Conservation (phyloP, 2,888 invertebrate species). For the Lasius platythorax region DNA sequence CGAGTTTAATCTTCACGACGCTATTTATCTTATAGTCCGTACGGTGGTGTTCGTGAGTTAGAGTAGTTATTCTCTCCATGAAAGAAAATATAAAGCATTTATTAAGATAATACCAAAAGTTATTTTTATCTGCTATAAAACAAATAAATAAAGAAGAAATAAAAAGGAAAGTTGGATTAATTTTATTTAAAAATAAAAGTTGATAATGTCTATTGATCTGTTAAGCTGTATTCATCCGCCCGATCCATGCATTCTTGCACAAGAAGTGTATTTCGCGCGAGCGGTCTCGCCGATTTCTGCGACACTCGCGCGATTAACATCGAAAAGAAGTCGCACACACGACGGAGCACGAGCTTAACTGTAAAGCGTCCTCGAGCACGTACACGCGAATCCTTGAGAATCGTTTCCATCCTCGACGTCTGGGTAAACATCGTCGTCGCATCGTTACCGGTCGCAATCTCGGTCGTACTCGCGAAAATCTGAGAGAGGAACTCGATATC, state of each 20-base stretch:
- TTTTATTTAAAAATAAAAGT: background rate
- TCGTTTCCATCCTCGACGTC: slow-evolving; percentile 73
- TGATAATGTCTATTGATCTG: background rate
- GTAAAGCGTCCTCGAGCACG: slow-evolving; percentile 61
- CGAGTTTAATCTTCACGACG: slow-evolving; percentile 5
- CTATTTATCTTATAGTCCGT: background rate
- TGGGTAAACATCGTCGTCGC: slow-evolving; percentile 79
- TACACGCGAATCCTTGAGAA: slow-evolving; percentile 66
- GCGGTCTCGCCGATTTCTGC: slow-evolving; percentile 8
- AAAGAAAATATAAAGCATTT: background rate
- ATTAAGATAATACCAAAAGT: background rate
- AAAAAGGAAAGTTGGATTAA: background rate
- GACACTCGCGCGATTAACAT: slow-evolving; percentile 49
- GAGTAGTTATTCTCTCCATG: background rate
- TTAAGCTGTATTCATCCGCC: background rate
- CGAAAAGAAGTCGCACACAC: slow-evolving; percentile 28
- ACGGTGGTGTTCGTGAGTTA: background rate
- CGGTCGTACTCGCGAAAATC: slow-evolving; percentile 68
- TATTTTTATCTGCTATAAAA: background rate
- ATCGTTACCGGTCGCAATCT: slow-evolving; percentile 77
- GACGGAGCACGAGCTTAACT: slow-evolving; percentile 14
- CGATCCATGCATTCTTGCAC: background rate
- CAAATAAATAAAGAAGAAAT: background rate
- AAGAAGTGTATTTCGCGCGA: background rate
- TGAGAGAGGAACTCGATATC: slow-evolving; percentile 71